Percentiles rank a stretch among this genome's conserved stretches.
Conservation (phyloP, 2,888 invertebrate species). For the Autographa pulchrina region DNA sequence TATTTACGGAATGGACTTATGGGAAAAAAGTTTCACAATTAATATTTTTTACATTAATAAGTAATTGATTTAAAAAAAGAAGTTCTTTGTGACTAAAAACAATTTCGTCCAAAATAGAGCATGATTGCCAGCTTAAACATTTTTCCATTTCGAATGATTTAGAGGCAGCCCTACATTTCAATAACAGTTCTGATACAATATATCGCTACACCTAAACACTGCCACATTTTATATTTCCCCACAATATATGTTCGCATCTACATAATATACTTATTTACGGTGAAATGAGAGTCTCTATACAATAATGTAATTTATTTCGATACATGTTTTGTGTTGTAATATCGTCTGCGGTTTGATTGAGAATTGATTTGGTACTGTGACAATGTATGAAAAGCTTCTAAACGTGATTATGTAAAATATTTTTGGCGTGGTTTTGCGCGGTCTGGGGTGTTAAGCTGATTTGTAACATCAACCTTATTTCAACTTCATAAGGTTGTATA, state of each 20-base stretch:
- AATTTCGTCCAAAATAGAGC: no score
- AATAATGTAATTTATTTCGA: conserved; percentile 29
- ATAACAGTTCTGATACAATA: conserved; percentile 43
- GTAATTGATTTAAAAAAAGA: no score
- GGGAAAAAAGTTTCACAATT: no score
- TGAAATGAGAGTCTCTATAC: conserved; percentile 28
- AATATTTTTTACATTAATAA: no score
- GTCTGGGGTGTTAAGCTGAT: background rate
- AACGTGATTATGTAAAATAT: background rate
- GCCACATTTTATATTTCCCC: conserved; percentile 46
- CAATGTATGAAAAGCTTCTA: background rate
- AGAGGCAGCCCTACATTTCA: conserved; percentile 44
- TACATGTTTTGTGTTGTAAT: conserved; percentile 9
- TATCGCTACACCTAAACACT: conserved; percentile 49
- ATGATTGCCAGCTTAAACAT: no score
- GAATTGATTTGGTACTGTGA: background rate
- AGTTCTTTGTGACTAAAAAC: no score
- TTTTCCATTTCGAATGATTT: background rate
- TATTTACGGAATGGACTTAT: no score
- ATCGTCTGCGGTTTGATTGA: background rate
- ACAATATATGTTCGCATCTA: conserved; percentile 36
- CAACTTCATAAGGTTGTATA: no score
- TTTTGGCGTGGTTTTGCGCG: background rate
- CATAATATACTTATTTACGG: conserved; percentile 35
- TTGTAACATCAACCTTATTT: no score